phyloP scores from a whole-genome alignment of 1,140 invertebrate genomes.

The Eulimnadia texana region DNA sequence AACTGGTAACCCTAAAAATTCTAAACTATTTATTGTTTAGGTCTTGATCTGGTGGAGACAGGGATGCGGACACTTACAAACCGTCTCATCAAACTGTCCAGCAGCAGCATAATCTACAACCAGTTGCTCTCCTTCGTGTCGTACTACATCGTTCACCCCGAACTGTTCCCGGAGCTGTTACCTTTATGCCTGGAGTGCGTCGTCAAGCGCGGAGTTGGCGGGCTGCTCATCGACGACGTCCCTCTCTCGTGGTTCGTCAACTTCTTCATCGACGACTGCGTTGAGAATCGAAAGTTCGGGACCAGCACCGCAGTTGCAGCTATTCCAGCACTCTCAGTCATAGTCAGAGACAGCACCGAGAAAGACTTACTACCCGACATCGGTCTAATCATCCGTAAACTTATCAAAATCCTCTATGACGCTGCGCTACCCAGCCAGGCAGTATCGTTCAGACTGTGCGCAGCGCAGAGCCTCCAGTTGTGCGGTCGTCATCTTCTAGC shows the following conservation, averaged over 20 bases:
- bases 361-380: not conserved
- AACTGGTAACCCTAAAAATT: too few species aligned
- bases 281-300: not conserved
- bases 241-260: not conserved
- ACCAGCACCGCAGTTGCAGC: not conserved
- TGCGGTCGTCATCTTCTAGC: not conserved
- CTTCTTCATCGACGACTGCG: not conserved
- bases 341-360: constrained; percentile 2
- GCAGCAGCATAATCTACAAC: constrained; percentile 6
- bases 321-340: not conserved
- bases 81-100: constrained; percentile 2
- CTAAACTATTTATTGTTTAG: too few species aligned
- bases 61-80: not conserved
- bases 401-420: not conserved
- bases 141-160: constrained; percentile 1
- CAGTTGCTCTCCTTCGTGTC: not conserved
- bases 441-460: not conserved
- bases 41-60: constrained; percentile 2
- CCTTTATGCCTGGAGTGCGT: constrained; percentile 4
- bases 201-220: not conserved
- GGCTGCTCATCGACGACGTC: constrained; percentile 1
- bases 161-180: not conserved
- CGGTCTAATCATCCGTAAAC: not conserved
- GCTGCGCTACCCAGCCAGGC: not conserved
- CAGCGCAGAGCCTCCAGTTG: constrained; percentile 1